A percentile compares a stretch with the other conserved stretches of the same genome.
phyloP scores from a whole-genome alignment of 2,797 vertebrate genomes.

The Clarias laeviceps region DNA sequence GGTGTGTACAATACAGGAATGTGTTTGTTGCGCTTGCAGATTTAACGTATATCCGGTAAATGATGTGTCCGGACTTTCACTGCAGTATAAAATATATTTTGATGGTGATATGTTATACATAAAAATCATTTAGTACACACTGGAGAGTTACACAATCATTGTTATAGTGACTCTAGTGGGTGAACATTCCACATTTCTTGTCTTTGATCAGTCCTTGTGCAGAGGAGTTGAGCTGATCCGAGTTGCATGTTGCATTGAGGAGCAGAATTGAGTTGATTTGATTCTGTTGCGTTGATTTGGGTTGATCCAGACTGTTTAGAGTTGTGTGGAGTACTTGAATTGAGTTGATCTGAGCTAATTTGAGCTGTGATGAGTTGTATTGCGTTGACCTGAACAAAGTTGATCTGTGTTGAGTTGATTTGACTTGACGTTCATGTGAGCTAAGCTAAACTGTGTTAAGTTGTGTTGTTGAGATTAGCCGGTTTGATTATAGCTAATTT shows the following conservation, averaged over 20 bases:
- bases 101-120: neutral
- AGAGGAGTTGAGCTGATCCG: neutral
- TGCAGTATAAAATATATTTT: constrained; percentile 22
- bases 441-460: neutral
- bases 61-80: neutral
- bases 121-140: constrained; percentile 6
- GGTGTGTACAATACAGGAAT: neutral
- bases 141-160: neutral
- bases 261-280: neutral
- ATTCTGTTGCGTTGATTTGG: no score
- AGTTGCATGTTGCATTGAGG: neutral
- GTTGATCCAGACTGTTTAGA: neutral
- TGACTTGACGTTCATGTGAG: neutral
- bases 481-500: no score
- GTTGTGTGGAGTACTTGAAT: neutral
- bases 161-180: constrained; percentile 4
- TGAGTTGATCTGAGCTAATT: neutral
- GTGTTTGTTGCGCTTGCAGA: neutral
- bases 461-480: neutral
- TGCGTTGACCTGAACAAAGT: neutral
- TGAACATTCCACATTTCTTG: constrained; percentile 2
- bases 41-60: neutral
- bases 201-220: neutral
- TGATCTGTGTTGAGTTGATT: neutral
- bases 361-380: neutral